A percentile compares a stretch with the other conserved stretches of the same genome.
Evolutionary conservation across 2,113 vertebrate species (phyloP).

Genomic region (Dascyllus trimaculatus): DNA sequence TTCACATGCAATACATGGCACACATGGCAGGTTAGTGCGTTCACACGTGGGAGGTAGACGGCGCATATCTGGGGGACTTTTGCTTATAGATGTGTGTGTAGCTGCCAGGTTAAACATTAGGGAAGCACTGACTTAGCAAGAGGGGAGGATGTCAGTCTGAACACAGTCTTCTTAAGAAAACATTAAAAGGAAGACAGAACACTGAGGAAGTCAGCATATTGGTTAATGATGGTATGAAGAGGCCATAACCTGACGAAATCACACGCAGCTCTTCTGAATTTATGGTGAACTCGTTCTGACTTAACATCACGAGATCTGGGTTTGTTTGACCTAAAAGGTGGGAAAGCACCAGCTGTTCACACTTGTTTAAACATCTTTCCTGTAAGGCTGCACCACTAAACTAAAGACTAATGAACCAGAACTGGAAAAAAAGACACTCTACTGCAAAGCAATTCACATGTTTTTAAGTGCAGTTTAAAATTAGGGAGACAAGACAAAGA

Average conservation of each 20-base stretch:
- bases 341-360: constrained; percentile 36
- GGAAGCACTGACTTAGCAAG: constrained; percentile 53
- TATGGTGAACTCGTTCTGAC: constrained; percentile 1
- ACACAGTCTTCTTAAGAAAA: constrained; percentile 48
- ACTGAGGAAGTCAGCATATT: constrained; percentile 44
- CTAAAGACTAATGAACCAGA: not conserved
- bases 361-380: constrained; percentile 25
- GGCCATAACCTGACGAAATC: constrained; percentile 23
- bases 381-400: not conserved
- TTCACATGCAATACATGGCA: not conserved
- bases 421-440: not conserved
- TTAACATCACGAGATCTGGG: not conserved
- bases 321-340: constrained; percentile 27
- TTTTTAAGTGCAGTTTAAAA: not conserved
- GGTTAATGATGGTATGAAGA: constrained; percentile 47
- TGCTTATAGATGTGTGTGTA: not conserved
- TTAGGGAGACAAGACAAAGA: not conserved
- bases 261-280: constrained; percentile 8
- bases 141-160: constrained; percentile 35
- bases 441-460: not conserved
- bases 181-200: constrained; percentile 40
- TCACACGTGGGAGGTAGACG: not conserved
- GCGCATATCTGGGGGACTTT: not conserved
- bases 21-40: not conserved
- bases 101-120: constrained; percentile 45